Conservation (phyloP, 2,888 invertebrate genomes). For the Latrodectus elegans region DNA sequence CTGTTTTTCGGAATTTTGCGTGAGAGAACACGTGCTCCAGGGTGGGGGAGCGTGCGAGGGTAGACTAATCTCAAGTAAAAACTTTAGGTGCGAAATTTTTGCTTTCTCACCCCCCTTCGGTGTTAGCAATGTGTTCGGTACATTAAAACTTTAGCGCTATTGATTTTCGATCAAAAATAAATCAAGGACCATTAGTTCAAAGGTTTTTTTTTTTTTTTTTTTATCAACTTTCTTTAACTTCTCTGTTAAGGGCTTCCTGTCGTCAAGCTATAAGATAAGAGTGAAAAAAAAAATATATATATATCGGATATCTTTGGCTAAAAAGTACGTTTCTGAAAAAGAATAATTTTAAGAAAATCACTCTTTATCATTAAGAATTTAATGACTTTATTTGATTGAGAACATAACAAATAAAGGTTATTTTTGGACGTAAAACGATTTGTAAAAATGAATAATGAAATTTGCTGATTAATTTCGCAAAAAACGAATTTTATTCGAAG, state of each 20-base stretch:
- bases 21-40: neutral
- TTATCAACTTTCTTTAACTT: conserved; percentile 40
- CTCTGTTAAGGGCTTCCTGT: conserved; percentile 28
- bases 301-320: neutral
- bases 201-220: conserved; percentile 37
- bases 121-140: conserved; percentile 36
- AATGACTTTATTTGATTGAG: no score
- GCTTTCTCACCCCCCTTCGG: conserved; percentile 9
- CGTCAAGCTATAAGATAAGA: conserved; percentile 42
- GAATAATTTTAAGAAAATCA: neutral
- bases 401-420: no score
- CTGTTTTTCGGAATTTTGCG: neutral
- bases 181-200: conserved; percentile 62
- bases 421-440: no score
- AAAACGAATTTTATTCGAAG: no score
- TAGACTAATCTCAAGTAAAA: conserved; percentile 50
- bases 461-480: no score
- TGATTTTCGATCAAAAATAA: conserved; percentile 68
- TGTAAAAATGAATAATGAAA: no score
- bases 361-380: no score
- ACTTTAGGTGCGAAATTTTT: conserved; percentile 53
- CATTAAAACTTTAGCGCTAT: conserved; percentile 62
- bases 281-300: conserved; percentile 5
- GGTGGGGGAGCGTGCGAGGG: neutral
- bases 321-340: neutral